Base-by-base conservation (phyloP, 2,113 vertebrate genomes). In the Melanocharis versteri region DNA sequence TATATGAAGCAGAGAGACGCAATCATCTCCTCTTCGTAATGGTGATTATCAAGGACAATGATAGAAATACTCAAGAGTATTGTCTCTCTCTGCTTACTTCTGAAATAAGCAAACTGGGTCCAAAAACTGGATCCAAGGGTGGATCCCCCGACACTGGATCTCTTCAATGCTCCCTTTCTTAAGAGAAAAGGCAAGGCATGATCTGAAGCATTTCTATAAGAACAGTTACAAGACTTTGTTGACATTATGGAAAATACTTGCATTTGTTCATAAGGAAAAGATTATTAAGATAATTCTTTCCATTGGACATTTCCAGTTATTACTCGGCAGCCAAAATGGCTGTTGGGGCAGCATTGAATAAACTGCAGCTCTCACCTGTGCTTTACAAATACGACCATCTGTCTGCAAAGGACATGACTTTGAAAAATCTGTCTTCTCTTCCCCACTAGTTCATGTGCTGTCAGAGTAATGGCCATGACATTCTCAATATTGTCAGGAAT, bases 391-490 rank as follows among this genome's bases (percentile, higher is more conserved):
- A 31, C 75, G 44, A 81, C 75, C 1, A 0, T 10, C 16, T 65
- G 8, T 9, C 81, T 91, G 39, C 44, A 70, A 56, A 64, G 1
- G 2, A 20, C 10, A 35, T 8, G 12, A 24, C 31, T 48, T 47
- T 45, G 16, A 45, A 50, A 40, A 40, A 54, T 39, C 1, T 8
- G 30, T 47, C 54, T 47, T 24, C 33, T 30, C 5, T 65, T 44
- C 50, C 53, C 31, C 22, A 42, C 45, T 40, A 51, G 77, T 82
- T 83, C 71, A 8, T 60, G 45, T 87, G 70, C 97, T 98, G 97
- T 98, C 97, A 97, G 64, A 97, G 93, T 95, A 96, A 98, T 93
- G 95, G 96, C 82, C 90, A n/a, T 98, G 97, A 97, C 89, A 85
- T 97, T 97, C 96, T 97, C 97, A 97, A 70, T 97, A 93, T 93